Evolutionary conservation across 2,888 invertebrate genomes (phyloP), one percentile per base, ranked within the genome.

Genomic region (Omphaloscelis lunosa): DNA sequence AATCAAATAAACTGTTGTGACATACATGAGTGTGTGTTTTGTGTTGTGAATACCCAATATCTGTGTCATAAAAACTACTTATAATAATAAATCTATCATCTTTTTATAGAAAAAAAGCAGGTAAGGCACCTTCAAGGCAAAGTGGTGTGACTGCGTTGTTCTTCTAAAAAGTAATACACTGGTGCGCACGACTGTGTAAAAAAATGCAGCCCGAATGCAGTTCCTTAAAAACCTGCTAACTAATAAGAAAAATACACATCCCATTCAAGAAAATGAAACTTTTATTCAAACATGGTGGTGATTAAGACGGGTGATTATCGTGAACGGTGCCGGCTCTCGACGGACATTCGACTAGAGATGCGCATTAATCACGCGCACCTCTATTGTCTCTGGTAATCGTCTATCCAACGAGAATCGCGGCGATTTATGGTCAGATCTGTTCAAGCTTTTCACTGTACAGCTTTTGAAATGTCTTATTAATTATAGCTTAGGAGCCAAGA

Each of bases 301-400:
- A 89, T 89, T 83, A 83, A 84, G 63, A 41, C 39, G n/a, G 62
- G 76, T 23, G 85, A 86, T 89, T 85, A 87, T 79, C 76, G 76
- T 69, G 70, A 89, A 86, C 79, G 78, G 59, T 69, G 68, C 72
- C n/a, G 27, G 61, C 61, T 72, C 65, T 39, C 62, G 39, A 11
- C 77, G 80, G 80, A 68, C 77, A 88, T 88, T 86, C 84, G 78
- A 84, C 88, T 86, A 84, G 86, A 83, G 87, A 77, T 75, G 80
- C 74, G 77, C 84, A 91, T 92, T 86, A 91, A 90, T 92, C 86
- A 82, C 72, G 82, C 77, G 84, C 77, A 79, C 66, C 77, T 87
- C 91, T 86, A 88, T 92, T 92, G 92, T 92, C 80, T 84, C 63
- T 66, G 75, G 72, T 88, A 89, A 92, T 91, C 84, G 89, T 79